Base-by-base conservation (phyloP, 2,888 invertebrate genomes). In the Malthinus flaveolus region DNA sequence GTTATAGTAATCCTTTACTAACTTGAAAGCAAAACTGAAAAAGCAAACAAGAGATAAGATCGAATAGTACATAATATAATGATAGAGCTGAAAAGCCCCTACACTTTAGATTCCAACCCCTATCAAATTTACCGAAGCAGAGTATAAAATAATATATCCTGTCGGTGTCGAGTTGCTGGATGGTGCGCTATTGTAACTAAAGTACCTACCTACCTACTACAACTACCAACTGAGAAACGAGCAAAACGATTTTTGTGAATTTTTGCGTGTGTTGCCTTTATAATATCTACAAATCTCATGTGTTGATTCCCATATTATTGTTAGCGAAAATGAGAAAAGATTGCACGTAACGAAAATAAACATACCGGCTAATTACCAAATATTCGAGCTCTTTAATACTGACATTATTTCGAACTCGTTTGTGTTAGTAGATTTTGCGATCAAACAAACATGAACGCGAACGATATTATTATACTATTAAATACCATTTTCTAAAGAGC, bases 301-400 rank as follows among this genome's bases (percentile, higher is more conserved):
- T 66, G 66, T 62, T 66, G 58, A 56, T 58, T 66, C 66, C 66
- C 66, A 66, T 66, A 66, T 63, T 63, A 63, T 48, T 32, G 36
- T 32, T 15, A 54, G 45, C 23, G 53, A 61, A 61, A 61, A 61
- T 61, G 52, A 53, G 45, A 56, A 61, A 59, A 61, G 48, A 59
- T 58, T 52, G 58, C 61, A 58, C 56, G 62, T 62, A 44, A 49
- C 6, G 11, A 35, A 35, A 35, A 11, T 11, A 35, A 35, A 35
- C 11, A 35, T 10, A 35, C 34, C 34, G n/a, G 5, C 23, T 23
- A 23, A 23, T 23, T 23, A 23, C 23, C 23, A 23, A 23, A 23
- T 23, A 23, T 23, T 23, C 23, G 5, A 3, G 23, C 23, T 23
- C 23, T 23, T 23, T 23, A 23, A 23, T 23, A 23, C 23, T 23